Conservation (phyloP, 2,113 vertebrate species). For the Labeo catla region DNA sequence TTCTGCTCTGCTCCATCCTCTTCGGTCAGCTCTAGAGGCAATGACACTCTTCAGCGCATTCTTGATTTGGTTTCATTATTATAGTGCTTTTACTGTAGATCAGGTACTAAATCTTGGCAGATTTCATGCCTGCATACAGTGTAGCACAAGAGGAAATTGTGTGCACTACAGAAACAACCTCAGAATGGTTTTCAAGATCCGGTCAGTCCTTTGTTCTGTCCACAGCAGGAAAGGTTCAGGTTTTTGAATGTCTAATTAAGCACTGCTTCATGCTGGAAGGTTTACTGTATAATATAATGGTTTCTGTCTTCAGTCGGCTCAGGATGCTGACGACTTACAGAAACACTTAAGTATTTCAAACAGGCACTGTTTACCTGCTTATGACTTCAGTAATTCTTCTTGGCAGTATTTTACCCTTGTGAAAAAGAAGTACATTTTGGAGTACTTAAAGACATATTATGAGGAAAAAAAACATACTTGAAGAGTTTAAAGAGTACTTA, state of each 20-base stretch:
- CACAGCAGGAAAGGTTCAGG: background rate
- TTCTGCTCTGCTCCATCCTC: constrained; percentile 80
- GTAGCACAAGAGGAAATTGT: background rate
- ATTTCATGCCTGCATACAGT: background rate
- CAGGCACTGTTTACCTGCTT: background rate
- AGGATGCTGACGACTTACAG: background rate
- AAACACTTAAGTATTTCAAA: background rate
- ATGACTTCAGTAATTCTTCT: background rate
- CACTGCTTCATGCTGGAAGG: background rate
- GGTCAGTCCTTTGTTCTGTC: background rate
- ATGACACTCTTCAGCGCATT: background rate
- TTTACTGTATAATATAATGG: background rate
- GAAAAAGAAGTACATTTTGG: constrained; percentile 1
- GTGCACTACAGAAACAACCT: background rate
- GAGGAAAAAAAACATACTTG: too few relatives aligned
- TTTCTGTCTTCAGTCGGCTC: background rate
- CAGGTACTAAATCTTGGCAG: background rate
- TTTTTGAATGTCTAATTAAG: background rate
- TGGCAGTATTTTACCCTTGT: background rate
- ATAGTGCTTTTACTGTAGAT: background rate
- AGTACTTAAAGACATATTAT: too few relatives aligned
- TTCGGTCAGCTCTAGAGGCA: constrained; percentile 76
- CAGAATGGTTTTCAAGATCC: background rate
- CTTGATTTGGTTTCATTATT: background rate
- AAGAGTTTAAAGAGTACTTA: background rate